A percentile compares a stretch with the other conserved stretches of the same genome.
phyloP scores from a whole-genome alignment of 1,140 invertebrate genomes.

The Arion vulgaris region DNA sequence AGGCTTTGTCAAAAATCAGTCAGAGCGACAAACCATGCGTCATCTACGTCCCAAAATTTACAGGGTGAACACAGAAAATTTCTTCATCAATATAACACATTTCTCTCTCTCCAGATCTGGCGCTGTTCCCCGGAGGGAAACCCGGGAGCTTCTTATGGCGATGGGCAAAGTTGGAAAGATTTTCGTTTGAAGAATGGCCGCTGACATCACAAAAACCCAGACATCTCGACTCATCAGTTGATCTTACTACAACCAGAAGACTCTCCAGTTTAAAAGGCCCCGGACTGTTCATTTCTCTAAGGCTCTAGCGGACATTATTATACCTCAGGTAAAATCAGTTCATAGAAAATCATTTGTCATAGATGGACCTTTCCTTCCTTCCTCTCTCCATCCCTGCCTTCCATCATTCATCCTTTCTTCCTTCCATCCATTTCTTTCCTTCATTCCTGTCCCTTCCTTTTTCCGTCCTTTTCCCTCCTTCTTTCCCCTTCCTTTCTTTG shows the following conservation, averaged over 20 bases:
- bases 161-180: constrained; percentile 99
- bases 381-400: no score
- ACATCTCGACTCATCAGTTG: constrained; percentile 99
- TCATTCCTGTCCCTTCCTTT: no score
- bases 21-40: no score
- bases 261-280: constrained; percentile 92
- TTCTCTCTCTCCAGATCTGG: constrained; percentile 57
- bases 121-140: constrained; percentile 97
- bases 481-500: no score
- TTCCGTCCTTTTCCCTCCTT: no score
- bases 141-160: constrained; percentile 99
- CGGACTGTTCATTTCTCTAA: constrained; percentile 97
- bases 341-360: not conserved
- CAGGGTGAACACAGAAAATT: no score
- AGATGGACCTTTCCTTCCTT: no score
- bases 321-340: constrained; percentile 86
- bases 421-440: no score
- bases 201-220: constrained; percentile 98
- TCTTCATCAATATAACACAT: not conserved
- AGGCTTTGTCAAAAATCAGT: no score
- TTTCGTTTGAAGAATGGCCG: constrained; percentile 90
- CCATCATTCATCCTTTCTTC: no score
- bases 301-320: constrained; percentile 97
- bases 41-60: no score
- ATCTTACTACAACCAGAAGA: constrained; percentile 97